Evolutionary conservation across 2,888 invertebrate species (phyloP), one percentile per base, ranked within the genome.

Genomic region (Zelleria hepariella): DNA sequence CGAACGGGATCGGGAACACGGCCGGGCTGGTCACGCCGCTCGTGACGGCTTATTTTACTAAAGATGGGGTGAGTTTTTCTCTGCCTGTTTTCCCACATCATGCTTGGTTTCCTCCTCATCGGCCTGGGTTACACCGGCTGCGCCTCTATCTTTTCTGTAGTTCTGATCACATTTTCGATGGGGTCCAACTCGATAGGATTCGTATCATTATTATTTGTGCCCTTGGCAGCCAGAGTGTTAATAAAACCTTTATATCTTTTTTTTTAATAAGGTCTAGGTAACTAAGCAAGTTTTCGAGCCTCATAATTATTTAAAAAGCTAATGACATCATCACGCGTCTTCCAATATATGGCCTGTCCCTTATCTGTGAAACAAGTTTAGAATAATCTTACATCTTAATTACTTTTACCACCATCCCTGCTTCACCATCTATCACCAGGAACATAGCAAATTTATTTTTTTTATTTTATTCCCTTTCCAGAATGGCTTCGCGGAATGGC

Each of bases 401-500:
- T n/a, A n/a, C n/a, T n/a, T n/a, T n/a, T n/a, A n/a, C n/a, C n/a
- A n/a, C n/a, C n/a, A n/a, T n/a, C n/a, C n/a, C n/a, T n/a, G n/a
- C n/a, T n/a, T n/a, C n/a, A n/a, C n/a, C n/a, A n/a, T n/a, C n/a
- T n/a, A n/a, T n/a, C n/a, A n/a, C n/a, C n/a, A n/a, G n/a, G n/a
- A n/a, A 5, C 7, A 26, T 26, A 26, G 7, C 4, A 5, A 26
- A 26, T 5, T 26, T 58, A 26, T 10, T 26, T 58, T 2, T 26
- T 32, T 5, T 32, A 52, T 42, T 8, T 57, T 53, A 2, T 59
- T 60, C 2, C 15, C 15, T 62, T 84, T 85, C n/a, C 74, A 95
- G 94, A 94, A 94, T 65, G 93, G 94, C n/a, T 89, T 95, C 59
- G 86, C 91, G 23, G 92, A 94, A 75, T 95, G 95, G 95, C 91